These are phyloP conservation scores for Beaufortia kweichowensis DNA, from an alignment of 2,113 vertebrate species.

Conservation along the genomic window DNA sequence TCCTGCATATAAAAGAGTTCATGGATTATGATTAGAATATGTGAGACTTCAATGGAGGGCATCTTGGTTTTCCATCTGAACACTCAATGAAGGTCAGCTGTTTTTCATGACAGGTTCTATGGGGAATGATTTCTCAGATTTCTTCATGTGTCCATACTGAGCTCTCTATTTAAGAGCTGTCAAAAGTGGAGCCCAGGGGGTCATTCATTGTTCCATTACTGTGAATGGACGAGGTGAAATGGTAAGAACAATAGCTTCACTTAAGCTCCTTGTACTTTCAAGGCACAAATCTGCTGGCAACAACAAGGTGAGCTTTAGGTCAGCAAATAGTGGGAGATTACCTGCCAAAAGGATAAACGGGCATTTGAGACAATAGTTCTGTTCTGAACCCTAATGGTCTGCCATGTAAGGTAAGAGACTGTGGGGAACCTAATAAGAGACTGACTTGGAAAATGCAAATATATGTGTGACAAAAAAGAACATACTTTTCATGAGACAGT, in stretches of 20 bases:
- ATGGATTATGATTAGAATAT: constrained; percentile 22
- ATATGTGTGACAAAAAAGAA: no score
- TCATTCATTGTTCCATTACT: constrained; percentile 18
- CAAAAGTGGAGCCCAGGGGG: constrained; percentile 15
- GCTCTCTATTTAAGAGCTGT: constrained; percentile 7
- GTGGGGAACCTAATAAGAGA: no score
- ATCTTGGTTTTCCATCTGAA: background rate
- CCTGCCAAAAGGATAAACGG: background rate
- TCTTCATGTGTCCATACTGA: constrained; percentile 4
- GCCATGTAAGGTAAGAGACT: no score
- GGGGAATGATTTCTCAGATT: background rate
- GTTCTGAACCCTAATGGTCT: background rate
- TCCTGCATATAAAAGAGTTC: background rate
- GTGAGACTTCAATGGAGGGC: background rate
- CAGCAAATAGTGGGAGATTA: background rate
- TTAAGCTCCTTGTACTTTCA: background rate
- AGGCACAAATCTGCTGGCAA: background rate
- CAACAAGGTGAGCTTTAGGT: constrained; percentile 2
- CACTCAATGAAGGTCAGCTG: background rate
- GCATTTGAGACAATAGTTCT: background rate
- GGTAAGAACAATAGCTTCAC: constrained; percentile 21
- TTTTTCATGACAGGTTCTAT: constrained; percentile 2
- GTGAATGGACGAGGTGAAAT: constrained; percentile 1
- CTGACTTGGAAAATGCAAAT: no score
- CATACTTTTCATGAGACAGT: no score